Base-by-base conservation (phyloP, 2,888 invertebrate species). In the Drosophila koepferae region DNA sequence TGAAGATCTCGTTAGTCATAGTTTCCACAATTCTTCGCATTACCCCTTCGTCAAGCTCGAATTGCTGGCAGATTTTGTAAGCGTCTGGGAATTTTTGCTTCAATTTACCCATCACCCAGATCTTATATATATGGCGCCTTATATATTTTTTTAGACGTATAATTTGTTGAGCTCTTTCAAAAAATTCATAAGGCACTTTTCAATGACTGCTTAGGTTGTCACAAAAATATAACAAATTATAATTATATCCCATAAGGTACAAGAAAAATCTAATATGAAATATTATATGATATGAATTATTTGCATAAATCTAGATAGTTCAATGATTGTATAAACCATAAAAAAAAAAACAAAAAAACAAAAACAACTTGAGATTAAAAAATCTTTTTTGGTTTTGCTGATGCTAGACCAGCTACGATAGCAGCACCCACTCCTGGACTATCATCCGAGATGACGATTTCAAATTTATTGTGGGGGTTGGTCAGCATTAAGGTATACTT, bases 11-110 rank as follows among this genome's bases (percentile, higher is more conserved):
- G 41, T 95, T 94, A 76, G 95, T 94, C 81, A 98, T 95, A 76
- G 95, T 94, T 63, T 94, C 94, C 95, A 96, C 96, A 70, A 98
- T 95, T 92, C 96, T 95, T 79, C 93, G 93, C 72, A 97, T 94
- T 89, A 96, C 95, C 68, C 96, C 96, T 90, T 97, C 96, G 71
- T 95, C 94, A 73, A 98, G 94, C 66, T 96, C 94, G 81, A 98
- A 94, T 81, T 96, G 53, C 10, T 59, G 49, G 14, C 79, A 73
- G 4, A 79, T 60, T 12, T 38, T 16, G 97, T 97, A 93, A 96
- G 99, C 91, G 98, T 98, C 94, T 97, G 98, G 79, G 16, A 48
- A 59, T 0, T 28, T 12, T 3, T 43, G 4, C 12, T 62, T 3
- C 10, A 58, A 23, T 3, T 53, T 9, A 34, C 3, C 9, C 98